Evolutionary conservation across 2,797 vertebrate genomes (phyloP).

Genomic region (Enteromius viviparus): DNA sequence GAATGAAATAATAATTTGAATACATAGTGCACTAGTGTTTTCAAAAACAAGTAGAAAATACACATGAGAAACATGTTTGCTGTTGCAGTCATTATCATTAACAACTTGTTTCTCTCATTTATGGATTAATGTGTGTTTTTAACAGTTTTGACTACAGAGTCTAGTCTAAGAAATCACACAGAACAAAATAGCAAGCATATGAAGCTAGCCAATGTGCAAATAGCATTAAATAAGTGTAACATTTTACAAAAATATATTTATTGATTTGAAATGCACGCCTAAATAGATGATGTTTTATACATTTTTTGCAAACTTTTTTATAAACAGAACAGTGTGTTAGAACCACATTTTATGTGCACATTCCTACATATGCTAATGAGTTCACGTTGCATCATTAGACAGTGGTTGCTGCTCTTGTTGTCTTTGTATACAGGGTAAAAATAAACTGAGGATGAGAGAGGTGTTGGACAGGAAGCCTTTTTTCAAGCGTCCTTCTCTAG

Average conservation of each 20-base stretch:
- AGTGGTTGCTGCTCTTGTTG: not conserved
- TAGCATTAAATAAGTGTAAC: not conserved
- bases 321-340: not conserved
- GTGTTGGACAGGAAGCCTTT: slow-evolving; percentile 8
- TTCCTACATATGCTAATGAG: not conserved
- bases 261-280: not conserved
- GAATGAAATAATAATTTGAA: not conserved
- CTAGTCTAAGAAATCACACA: not conserved
- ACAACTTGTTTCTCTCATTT: not conserved
- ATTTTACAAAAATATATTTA: too few relatives aligned
- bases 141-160: not conserved
- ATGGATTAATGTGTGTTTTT: not conserved
- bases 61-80: not conserved
- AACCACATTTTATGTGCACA: not conserved
- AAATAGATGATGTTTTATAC: fast-evolving
- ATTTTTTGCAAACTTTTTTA: not conserved
- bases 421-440: slow-evolving; percentile 8
- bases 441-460: slow-evolving; percentile 13
- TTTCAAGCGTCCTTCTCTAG: slow-evolving; percentile 61
- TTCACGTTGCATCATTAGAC: not conserved
- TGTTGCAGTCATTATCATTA: not conserved
- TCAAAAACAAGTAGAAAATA: not conserved
- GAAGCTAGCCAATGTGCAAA: not conserved
- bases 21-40: not conserved
- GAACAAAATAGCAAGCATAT: not conserved